These are phyloP conservation scores for Pediacus dermestoides DNA, from an alignment of 2,888 invertebrate genomes.

Conservation along the genomic window DNA sequence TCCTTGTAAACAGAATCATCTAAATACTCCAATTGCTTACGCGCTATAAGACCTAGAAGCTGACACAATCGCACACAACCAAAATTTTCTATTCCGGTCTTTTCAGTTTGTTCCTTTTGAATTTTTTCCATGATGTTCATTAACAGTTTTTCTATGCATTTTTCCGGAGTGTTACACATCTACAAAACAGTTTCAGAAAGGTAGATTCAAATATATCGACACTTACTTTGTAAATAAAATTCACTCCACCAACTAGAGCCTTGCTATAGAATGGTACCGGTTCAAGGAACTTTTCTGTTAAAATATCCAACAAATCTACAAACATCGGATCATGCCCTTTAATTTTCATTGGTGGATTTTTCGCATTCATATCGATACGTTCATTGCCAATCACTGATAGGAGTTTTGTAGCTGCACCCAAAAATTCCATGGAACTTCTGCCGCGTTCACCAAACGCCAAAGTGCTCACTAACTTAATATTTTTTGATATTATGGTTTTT, in stretches of 20 bases:
- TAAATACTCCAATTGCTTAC: slow-evolving; percentile 75
- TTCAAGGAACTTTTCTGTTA: slow-evolving; percentile 51
- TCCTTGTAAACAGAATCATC: slow-evolving; percentile 82
- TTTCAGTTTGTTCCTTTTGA: slow-evolving; percentile 27
- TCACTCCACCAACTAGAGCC: slow-evolving; percentile 57
- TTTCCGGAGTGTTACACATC: slow-evolving; percentile 60
- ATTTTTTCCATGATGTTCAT: slow-evolving; percentile 24
- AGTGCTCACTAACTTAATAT: slow-evolving; percentile 57
- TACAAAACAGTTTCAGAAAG: slow-evolving; percentile 33
- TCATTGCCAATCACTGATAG: slow-evolving; percentile 52
- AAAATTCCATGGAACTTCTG: slow-evolving; percentile 53
- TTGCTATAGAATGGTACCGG: slow-evolving; percentile 55
- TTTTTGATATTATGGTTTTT: slow-evolving; percentile 53
- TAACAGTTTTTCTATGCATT: slow-evolving; percentile 43
- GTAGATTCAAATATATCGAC: no score
- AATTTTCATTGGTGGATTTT: slow-evolving; percentile 43
- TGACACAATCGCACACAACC: slow-evolving; percentile 34
- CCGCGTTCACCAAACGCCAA: slow-evolving; percentile 63
- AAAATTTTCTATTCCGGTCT: no score
- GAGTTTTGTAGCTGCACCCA: slow-evolving; percentile 58
- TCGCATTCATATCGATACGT: slow-evolving; percentile 39
- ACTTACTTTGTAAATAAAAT: slow-evolving; percentile 57
- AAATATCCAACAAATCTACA: slow-evolving; percentile 48
- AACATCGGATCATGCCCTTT: slow-evolving; percentile 57
- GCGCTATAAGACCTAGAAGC: slow-evolving; percentile 72